phyloP scores from a whole-genome alignment of 1,140 invertebrate species.

The Portunus trituberculatus region DNA sequence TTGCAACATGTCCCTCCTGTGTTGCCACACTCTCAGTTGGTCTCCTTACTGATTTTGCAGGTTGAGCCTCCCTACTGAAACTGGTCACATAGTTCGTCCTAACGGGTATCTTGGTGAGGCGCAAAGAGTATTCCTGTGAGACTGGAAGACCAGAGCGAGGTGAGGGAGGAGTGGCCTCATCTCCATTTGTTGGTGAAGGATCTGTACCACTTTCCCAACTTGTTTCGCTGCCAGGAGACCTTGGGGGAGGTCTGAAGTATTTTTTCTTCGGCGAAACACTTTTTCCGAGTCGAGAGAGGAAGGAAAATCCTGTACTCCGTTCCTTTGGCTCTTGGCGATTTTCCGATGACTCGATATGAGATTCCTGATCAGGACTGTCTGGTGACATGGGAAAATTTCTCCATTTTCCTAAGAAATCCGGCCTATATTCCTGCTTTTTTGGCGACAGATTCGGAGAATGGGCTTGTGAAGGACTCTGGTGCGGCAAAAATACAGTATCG shows the following conservation, averaged over 20 bases:
- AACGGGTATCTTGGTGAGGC: neutral
- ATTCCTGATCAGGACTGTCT: neutral
- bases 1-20: neutral
- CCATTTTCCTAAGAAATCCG: neutral
- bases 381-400: neutral
- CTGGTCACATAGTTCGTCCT: neutral
- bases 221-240: neutral
- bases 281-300: conserved; percentile 55
- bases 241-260: neutral
- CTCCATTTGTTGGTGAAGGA: neutral
- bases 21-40: neutral
- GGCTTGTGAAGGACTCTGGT: neutral
- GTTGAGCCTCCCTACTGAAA: neutral
- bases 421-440: neutral
- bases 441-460: neutral
- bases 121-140: neutral
- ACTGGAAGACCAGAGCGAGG: neutral
- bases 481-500: conserved; percentile 33
- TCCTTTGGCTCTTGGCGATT: conserved; percentile 12
- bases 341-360: neutral
- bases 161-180: neutral
- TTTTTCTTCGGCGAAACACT: conserved; percentile 49
- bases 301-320: neutral
- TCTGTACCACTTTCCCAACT: neutral
- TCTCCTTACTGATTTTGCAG: neutral